phyloP scores from a whole-genome alignment of 2,113 vertebrate genomes.

The Piprites chloris region DNA sequence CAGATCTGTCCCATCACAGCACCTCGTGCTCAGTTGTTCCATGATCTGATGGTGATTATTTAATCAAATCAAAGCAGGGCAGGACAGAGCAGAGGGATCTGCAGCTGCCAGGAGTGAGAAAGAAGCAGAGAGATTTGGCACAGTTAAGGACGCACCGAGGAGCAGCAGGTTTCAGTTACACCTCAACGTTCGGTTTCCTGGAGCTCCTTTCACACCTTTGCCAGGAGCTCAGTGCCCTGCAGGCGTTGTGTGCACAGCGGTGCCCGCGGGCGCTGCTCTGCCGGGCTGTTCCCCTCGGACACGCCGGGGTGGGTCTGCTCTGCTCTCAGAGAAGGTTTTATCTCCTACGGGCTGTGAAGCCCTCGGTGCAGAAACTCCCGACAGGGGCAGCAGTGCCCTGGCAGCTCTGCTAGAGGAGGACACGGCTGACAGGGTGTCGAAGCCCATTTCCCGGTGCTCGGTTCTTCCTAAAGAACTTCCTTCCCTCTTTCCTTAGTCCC shows the following conservation, averaged over 20 bases:
- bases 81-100: background rate
- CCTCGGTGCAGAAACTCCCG: background rate
- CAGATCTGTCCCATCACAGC: background rate
- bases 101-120: background rate
- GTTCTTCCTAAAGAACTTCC: fast-evolving
- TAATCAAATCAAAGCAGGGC: background rate
- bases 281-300: fast-evolving
- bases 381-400: fast-evolving
- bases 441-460: fast-evolving
- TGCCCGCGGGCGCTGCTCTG: fast-evolving
- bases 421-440: fast-evolving
- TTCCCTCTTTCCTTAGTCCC: background rate
- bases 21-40: background rate
- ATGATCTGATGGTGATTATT: background rate
- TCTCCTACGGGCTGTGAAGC: too few relatives aligned
- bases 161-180: background rate
- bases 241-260: fast-evolving
- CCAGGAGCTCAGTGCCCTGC: background rate
- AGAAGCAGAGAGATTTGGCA: background rate
- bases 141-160: fast-evolving
- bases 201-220: background rate
- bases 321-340: fast-evolving
- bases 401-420: background rate
- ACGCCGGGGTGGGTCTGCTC: fast-evolving
- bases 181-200: background rate